Conservation (phyloP, 2,113 vertebrate genomes). For the Rhinoderma darwinii region DNA sequence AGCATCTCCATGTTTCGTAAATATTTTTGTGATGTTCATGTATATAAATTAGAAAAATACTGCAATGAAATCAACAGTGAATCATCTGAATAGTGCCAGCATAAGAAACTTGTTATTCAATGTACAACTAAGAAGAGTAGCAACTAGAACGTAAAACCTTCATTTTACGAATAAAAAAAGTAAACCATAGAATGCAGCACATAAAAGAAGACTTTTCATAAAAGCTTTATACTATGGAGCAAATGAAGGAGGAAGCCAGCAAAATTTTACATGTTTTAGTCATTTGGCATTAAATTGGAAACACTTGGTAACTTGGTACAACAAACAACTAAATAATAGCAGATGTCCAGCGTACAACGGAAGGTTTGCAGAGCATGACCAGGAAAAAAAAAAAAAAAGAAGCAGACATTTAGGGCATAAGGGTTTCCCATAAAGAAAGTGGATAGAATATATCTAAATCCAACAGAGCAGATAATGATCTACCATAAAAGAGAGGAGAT, state of each 20-base stretch:
- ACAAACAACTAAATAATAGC: constrained; percentile 49
- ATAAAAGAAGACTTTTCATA: constrained; percentile 32
- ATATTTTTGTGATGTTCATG: not conserved
- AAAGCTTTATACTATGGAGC: constrained; percentile 17
- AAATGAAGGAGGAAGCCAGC: constrained; percentile 33
- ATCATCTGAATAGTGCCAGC: not conserved
- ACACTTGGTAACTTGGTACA: constrained; percentile 33
- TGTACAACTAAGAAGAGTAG: not conserved
- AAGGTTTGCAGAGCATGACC: constrained; percentile 26
- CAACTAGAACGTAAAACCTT: not conserved
- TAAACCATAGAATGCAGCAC: not conserved
- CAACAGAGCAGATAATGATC: constrained; percentile 55
- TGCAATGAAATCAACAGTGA: not conserved
- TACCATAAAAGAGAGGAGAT: constrained; percentile 46
- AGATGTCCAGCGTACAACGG: constrained; percentile 37
- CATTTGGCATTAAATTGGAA: constrained; percentile 46
- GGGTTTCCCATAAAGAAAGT: constrained; percentile 29
- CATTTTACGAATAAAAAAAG: not conserved
- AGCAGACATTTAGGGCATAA: constrained; percentile 29
- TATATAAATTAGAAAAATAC: constrained; percentile 9
- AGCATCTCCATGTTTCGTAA: not conserved
- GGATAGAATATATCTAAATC: constrained; percentile 50
- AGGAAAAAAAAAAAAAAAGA: not conserved
- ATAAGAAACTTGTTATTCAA: not conserved
- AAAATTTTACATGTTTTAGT: constrained; percentile 40